Evolutionary conservation across 2,113 vertebrate species (phyloP), one percentile per base, ranked within the genome.

Genomic region (Leuciscus idus): DNA sequence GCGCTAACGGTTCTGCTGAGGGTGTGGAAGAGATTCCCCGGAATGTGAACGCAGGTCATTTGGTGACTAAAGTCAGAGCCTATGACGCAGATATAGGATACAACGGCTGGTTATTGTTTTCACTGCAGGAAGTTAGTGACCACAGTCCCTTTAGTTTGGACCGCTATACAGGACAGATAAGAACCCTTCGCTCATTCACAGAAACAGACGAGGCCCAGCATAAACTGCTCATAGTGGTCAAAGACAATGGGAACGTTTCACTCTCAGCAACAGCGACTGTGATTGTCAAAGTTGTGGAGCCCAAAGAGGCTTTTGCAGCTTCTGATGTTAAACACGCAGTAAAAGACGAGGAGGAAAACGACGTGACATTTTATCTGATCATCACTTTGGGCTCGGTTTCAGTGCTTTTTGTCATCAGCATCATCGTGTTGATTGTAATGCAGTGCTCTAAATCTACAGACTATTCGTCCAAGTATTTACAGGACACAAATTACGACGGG

Each of bases 211-310:
- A 86, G 4, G 83, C 88, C 8, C 86, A 85, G 39, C 91, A 93
- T 46, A 89, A 80, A 30, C 81, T 94, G 26, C 28, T 92, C 10
- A 91, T 95, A 57, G 46, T 93, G 70, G 92, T 94, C 52, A 93
- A 91, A 86, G 93, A 94, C 61, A 93, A 89, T 87, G 89, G 89
- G 23, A 90, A 90, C 64, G 21, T 89, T 73, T 90, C 88, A 6
- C 88, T 84, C 5, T 90, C 88, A 68, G 86, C 89, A 73, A 86
- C 86, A 84, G 88, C 82, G 66, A 88, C 86, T 57, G 43, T 89
- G 9, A 85, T 73, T 26, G 84, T 89, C 6, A 88, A 86, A 59
- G 46, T 80, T 68, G 90, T 89, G 43, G 90, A 91, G 39, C 83
- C 85, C 48, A 88, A 87, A 84, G 90, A 91, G 48, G 78, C 88